Evolutionary conservation across 2,113 vertebrate species (phyloP).

Genomic region (Oostethus manadensis): DNA sequence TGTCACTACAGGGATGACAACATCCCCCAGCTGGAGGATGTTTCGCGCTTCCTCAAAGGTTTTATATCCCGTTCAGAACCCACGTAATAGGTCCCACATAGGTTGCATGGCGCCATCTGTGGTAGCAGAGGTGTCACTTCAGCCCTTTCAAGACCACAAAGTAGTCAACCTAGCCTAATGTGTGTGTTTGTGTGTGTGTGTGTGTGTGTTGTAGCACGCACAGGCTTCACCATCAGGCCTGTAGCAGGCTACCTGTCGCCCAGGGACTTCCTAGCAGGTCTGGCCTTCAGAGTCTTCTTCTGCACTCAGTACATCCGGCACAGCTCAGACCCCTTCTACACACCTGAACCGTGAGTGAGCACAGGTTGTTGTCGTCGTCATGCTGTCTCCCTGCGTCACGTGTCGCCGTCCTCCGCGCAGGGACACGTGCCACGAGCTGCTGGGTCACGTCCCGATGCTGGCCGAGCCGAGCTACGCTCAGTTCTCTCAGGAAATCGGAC

Average conservation of each 20-base stretch:
- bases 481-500: conserved; percentile 96
- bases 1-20: conserved; percentile 88
- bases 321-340: conserved; percentile 93
- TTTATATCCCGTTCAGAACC: neutral
- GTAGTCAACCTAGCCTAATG: neutral
- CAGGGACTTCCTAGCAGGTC: conserved; percentile 91
- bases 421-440: conserved; percentile 94
- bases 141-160: neutral
- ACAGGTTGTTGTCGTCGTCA: too few species aligned
- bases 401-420: conserved; percentile 50
- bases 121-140: neutral
- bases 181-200: neutral
- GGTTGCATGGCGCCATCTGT: neutral
- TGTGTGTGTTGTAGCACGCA: conserved; percentile 71
- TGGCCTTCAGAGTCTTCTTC: conserved; percentile 97
- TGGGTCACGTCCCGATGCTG: conserved; percentile 93
- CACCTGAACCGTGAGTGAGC: conserved; percentile 93
- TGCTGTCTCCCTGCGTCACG: neutral
- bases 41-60: conserved; percentile 86
- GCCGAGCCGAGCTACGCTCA: conserved; percentile 97
- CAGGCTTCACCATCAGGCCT: conserved; percentile 92
- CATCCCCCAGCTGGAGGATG: conserved; percentile 88
- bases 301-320: conserved; percentile 98
- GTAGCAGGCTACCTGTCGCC: conserved; percentile 95
- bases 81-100: neutral